Conservation (phyloP, 2,113 vertebrate species). For the Chaetura pelagica region DNA sequence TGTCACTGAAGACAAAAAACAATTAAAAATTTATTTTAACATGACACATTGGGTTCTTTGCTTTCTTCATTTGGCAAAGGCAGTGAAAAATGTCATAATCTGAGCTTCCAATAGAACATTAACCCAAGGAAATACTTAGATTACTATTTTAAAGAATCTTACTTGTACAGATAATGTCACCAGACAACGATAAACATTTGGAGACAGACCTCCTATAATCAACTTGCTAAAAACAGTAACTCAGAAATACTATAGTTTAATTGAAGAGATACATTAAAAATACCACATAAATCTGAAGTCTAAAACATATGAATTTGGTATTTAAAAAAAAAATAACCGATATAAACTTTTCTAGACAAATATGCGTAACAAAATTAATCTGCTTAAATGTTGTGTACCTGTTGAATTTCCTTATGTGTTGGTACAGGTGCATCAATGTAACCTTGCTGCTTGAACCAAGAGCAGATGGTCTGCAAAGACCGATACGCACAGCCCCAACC, state of each 20-base stretch:
- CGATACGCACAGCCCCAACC: constrained; percentile 99
- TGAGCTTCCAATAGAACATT: background rate
- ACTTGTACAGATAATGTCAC: background rate
- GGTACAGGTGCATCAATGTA: constrained; percentile 84
- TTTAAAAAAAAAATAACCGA: background rate
- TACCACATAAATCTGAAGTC: background rate
- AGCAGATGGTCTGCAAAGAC: constrained; percentile 95
- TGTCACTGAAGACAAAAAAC: background rate
- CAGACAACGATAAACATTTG: background rate
- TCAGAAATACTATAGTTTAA: background rate
- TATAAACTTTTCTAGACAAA: background rate
- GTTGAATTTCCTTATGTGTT: constrained; percentile 92
- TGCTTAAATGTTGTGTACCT: constrained; percentile 74
- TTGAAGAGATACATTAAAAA: background rate
- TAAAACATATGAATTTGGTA: background rate
- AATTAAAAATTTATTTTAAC: background rate
- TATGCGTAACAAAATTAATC: background rate
- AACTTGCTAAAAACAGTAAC: background rate
- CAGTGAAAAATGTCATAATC: background rate
- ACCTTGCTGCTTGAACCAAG: constrained; percentile 95
- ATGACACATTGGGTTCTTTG: background rate
- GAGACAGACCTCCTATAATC: background rate
- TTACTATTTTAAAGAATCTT: background rate
- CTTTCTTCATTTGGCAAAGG: background rate
- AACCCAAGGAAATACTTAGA: background rate